Conservation (phyloP, 2,113 vertebrate species). For the Datnioides undecimradiatus region DNA sequence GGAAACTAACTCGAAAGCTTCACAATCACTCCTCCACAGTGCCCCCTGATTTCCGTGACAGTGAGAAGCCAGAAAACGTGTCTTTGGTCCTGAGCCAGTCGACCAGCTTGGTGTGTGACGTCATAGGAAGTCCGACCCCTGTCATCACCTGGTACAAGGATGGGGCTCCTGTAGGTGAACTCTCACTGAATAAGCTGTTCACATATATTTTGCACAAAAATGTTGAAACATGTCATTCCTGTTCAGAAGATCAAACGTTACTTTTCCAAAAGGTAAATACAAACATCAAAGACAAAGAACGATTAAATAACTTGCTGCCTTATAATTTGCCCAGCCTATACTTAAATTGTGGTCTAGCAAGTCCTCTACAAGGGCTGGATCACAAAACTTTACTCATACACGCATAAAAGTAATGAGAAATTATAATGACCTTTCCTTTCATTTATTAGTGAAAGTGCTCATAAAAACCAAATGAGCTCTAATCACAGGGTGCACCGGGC, state of each 20-base stretch:
- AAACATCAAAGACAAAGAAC: background rate
- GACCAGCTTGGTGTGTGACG: conserved; percentile 90
- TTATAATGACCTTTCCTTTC: conserved; percentile 46
- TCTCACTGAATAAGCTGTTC: background rate
- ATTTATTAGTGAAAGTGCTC: conserved; percentile 30
- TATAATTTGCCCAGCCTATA: background rate
- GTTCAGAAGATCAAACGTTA: background rate
- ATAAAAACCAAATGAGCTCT: conserved; percentile 28
- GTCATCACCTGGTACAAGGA: conserved; percentile 93
- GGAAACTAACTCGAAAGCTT: background rate
- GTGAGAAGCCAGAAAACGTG: conserved; percentile 85
- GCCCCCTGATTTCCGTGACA: conserved; percentile 90
- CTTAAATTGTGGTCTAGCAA: conserved; percentile 27
- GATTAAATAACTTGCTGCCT: background rate
- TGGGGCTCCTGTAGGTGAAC: conserved; percentile 85
- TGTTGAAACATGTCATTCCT: too few relatives aligned
- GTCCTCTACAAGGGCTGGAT: conserved; percentile 1
- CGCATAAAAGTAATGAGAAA: conserved; percentile 26
- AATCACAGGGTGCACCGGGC: conserved; percentile 41
- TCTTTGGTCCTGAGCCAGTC: conserved; percentile 89
- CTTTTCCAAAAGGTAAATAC: background rate
- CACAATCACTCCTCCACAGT: conserved; percentile 80
- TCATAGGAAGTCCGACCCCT: conserved; percentile 90
- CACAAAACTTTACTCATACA: conserved; percentile 1
- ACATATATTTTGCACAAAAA: background rate